Evolutionary conservation across 2,797 vertebrate genomes (phyloP).

Genomic region (Chloroceryle amazona): DNA sequence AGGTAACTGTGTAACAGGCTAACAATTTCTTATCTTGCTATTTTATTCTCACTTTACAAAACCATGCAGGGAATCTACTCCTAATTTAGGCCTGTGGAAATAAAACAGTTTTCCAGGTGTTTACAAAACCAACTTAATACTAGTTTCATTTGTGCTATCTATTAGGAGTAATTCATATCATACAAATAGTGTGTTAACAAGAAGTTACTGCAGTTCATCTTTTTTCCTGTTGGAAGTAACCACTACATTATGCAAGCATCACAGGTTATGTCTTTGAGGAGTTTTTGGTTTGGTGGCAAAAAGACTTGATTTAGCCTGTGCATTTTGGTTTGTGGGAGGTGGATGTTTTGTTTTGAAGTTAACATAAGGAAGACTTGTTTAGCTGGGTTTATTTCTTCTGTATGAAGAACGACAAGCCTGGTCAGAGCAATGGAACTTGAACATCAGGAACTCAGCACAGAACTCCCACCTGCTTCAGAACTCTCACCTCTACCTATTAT

Average conservation of each 20-base stretch:
- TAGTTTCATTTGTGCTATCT: background rate
- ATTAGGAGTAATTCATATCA: background rate
- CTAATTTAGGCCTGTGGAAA: background rate
- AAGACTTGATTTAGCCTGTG: background rate
- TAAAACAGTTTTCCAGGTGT: background rate
- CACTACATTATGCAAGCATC: background rate
- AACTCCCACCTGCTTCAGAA: constrained; percentile 29
- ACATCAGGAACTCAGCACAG: background rate
- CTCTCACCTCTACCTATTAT: background rate
- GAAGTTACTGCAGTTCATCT: background rate
- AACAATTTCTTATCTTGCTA: too few species aligned
- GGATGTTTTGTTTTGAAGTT: background rate
- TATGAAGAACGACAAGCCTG: background rate
- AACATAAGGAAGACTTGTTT: background rate
- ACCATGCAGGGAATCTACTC: background rate
- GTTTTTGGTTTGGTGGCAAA: background rate
- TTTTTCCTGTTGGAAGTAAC: background rate
- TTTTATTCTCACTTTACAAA: background rate
- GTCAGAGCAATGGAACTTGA: background rate
- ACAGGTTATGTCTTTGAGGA: background rate
- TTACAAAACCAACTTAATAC: background rate
- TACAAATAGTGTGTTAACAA: background rate
- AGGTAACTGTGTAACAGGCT: too few species aligned
- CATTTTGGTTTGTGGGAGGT: background rate
- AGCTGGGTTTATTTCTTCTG: background rate